Percentiles rank a stretch among this genome's conserved stretches.
Evolutionary conservation across 1,140 invertebrate genomes (phyloP).

Genomic region (Drosophila jambulina): DNA sequence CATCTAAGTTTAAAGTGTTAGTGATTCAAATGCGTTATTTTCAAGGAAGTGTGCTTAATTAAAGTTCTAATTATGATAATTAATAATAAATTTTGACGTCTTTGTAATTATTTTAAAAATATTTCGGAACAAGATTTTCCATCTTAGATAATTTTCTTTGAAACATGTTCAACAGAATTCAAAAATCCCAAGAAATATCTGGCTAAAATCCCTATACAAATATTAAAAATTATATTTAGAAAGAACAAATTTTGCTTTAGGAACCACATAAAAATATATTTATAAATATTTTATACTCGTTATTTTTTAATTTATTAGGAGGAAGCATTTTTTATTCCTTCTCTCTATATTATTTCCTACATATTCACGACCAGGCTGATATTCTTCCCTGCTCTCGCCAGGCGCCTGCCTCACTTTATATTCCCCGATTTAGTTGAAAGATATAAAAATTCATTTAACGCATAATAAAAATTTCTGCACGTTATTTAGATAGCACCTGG

Average conservation of each 20-base stretch:
- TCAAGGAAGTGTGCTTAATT: background rate
- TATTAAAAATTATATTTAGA: background rate
- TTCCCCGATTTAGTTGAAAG: slow-evolving; percentile 46
- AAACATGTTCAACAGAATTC: background rate
- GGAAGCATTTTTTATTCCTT: slow-evolving; percentile 4
- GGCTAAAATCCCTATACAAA: background rate
- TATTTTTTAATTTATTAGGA: background rate
- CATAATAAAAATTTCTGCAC: slow-evolving; percentile 78
- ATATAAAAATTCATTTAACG: slow-evolving; percentile 83
- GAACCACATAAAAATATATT: background rate
- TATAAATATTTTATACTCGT: background rate
- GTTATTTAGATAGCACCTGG: slow-evolving; percentile 63
- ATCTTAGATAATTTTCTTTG: background rate
- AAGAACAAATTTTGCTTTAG: background rate
- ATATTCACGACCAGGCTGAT: background rate
- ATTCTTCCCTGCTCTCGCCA: background rate
- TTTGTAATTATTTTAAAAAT: background rate
- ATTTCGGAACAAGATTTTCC: background rate
- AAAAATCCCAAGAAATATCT: background rate
- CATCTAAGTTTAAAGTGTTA: background rate
- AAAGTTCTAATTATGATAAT: too few species aligned
- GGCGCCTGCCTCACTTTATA: slow-evolving; percentile 11
- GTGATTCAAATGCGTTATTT: background rate
- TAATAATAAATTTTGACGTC: background rate
- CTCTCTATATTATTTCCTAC: background rate